Evolutionary conservation across 2,113 vertebrate genomes (phyloP).

Genomic region (Centropus unirufus): DNA sequence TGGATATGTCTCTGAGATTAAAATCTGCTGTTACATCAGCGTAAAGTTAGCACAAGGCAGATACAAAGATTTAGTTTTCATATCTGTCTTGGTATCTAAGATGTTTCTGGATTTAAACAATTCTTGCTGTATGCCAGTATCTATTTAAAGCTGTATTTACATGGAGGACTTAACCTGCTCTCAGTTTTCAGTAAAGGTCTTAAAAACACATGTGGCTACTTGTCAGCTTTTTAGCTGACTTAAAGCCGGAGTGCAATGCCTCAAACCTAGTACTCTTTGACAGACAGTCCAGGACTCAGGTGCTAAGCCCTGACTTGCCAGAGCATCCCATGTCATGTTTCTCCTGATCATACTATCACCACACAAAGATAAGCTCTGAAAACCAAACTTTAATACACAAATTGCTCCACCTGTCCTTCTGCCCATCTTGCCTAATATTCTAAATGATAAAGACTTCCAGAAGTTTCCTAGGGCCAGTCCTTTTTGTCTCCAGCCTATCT

Average conservation of each 20-base stretch:
- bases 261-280: background rate
- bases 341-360: background rate
- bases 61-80: background rate
- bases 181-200: background rate
- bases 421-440: background rate
- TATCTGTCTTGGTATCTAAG: slow-evolving; percentile 20
- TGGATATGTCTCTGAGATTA: slow-evolving; percentile 1
- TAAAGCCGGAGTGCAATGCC: background rate
- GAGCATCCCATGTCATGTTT: background rate
- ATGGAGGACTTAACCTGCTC: background rate
- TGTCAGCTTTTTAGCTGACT: background rate
- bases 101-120: slow-evolving; percentile 5
- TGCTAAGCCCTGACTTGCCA: background rate
- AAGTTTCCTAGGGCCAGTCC: background rate
- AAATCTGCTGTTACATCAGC: slow-evolving; percentile 29
- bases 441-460: background rate
- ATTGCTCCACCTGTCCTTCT: background rate
- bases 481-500: background rate
- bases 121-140: background rate
- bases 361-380: background rate
- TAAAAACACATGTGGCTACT: background rate
- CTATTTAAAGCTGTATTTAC: background rate
- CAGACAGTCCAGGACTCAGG: fast-evolving
- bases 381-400: background rate
- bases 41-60: background rate